Base-by-base conservation (phyloP, 2,888 invertebrate species). In the Sphaeridia pumilis region DNA sequence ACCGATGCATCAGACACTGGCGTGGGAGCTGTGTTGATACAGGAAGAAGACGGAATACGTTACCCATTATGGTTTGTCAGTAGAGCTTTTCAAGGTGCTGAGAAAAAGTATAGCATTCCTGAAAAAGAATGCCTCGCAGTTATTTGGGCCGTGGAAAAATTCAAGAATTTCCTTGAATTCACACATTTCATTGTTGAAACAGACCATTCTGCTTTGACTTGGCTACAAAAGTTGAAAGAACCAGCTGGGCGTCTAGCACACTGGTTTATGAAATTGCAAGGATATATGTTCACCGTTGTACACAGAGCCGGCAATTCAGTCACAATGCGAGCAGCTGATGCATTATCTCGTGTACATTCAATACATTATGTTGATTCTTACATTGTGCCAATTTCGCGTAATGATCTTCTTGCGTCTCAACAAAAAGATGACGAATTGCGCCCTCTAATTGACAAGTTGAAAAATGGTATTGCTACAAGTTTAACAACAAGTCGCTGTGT, bases 151-250 rank as follows among this genome's bases (percentile, higher is more conserved):
- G 57, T 71, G 0, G 47, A 66, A 14, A 71, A 71, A 54, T 73
- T 71, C 53, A 54, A 70, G 22, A 68, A 67, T 0, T 74, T 70
- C 54, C 58, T 74, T 0, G 70, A 71, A 47, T 68, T 69, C 1
- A 34, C 65, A 3, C 45, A 59, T 0, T 69, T 72, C 22, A 58
- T 58, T 1, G 61, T 74, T 0, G 56, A 67, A 3, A 72, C 71
- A 0, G 75, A 75, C 53, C 74, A 74, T 51, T 69, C 71, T 53
- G 70, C 73, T 0, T 62, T 76, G 28, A 70, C 70, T 67, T 75
- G 72, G 71, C 56, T 75, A 4, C 57, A 70, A 55, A 60, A 64
- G 0, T 34, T 72, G 4, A 71, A 71, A 54, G 66, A 71, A 5
- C 69, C 70, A 0, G 66, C 67, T n/a, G 71, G 71, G 12, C 54